These are phyloP conservation scores for Channa argus DNA, from an alignment of 2,113 vertebrate species.

Conservation along the genomic window DNA sequence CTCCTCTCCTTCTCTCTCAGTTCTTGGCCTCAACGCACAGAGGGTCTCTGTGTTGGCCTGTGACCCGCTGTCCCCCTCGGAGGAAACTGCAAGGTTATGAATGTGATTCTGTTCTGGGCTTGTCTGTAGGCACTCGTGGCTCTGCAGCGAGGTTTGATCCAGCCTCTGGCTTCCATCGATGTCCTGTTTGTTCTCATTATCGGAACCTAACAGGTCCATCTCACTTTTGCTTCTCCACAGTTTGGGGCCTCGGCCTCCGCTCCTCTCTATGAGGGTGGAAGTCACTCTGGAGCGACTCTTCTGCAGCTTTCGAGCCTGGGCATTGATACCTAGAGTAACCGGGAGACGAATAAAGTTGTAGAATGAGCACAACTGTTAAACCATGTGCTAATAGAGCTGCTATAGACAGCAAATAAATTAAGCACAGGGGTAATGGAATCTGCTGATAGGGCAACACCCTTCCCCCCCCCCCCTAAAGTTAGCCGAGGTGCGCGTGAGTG, in stretches of 20 bases:
- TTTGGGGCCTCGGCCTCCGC: slow-evolving; percentile 36
- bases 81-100: slow-evolving; percentile 1
- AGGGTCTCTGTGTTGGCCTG: slow-evolving; percentile 67
- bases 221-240: slow-evolving; percentile 84
- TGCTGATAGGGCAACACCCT: slow-evolving; percentile 43
- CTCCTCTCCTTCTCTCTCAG: slow-evolving; percentile 71
- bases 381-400: slow-evolving; percentile 9
- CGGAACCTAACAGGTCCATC: slow-evolving; percentile 71
- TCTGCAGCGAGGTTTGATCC: slow-evolving; percentile 13
- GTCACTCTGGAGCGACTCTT: slow-evolving; percentile 84
- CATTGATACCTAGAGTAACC: slow-evolving; percentile 81
- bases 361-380: slow-evolving; percentile 2
- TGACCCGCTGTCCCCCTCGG: slow-evolving; percentile 25
- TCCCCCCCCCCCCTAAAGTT: too few species aligned
- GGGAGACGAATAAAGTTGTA: slow-evolving; percentile 10
- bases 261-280: slow-evolving; percentile 74
- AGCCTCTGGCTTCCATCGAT: background rate
- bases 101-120: slow-evolving; percentile 48
- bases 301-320: slow-evolving; percentile 87
- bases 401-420: slow-evolving; percentile 23
- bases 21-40: slow-evolving; percentile 55
- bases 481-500: slow-evolving; percentile 35
- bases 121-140: background rate
- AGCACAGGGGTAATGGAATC: slow-evolving; percentile 18
- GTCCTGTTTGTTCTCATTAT: slow-evolving; percentile 39